Evolutionary conservation across 37 sponge, comb jelly and placozoan species (phyloP).

Genomic region (Oscarella lobularis): DNA sequence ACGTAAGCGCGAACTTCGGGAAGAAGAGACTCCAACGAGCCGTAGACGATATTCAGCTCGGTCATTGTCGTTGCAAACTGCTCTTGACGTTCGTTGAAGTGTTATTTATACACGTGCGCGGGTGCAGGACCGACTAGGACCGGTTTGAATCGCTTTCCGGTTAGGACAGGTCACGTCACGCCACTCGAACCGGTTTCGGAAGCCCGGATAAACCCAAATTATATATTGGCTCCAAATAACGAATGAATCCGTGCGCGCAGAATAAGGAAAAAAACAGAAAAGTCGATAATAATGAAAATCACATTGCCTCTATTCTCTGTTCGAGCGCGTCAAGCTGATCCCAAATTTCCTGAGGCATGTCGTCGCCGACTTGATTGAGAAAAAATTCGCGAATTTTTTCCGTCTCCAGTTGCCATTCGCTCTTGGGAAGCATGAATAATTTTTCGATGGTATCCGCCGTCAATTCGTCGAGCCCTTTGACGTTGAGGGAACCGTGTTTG

Average conservation of each 20-base stretch:
- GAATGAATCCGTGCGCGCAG: not conserved
- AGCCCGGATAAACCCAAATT: not conserved
- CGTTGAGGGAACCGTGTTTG: not conserved
- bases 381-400: not conserved
- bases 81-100: no score
- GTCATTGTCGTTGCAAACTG: no score
- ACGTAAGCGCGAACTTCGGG: slow-evolving; percentile 46
- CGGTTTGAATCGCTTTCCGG: no score
- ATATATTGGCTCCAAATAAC: not conserved
- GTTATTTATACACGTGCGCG: no score
- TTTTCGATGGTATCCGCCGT: not conserved
- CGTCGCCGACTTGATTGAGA: not conserved
- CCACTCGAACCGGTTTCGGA: no score
- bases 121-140: no score
- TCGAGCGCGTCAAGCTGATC: not conserved
- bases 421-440: not conserved
- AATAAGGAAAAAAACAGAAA: not conserved
- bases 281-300: not conserved
- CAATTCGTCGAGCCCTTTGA: not conserved
- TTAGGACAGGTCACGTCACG: no score
- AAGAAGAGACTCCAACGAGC: slow-evolving; percentile 18
- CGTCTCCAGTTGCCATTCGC: not conserved
- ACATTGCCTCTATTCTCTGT: not conserved
- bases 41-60: no score
- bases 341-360: not conserved